Base-by-base conservation (phyloP, 2,888 invertebrate genomes). In the Catotricha subobsoleta region DNA sequence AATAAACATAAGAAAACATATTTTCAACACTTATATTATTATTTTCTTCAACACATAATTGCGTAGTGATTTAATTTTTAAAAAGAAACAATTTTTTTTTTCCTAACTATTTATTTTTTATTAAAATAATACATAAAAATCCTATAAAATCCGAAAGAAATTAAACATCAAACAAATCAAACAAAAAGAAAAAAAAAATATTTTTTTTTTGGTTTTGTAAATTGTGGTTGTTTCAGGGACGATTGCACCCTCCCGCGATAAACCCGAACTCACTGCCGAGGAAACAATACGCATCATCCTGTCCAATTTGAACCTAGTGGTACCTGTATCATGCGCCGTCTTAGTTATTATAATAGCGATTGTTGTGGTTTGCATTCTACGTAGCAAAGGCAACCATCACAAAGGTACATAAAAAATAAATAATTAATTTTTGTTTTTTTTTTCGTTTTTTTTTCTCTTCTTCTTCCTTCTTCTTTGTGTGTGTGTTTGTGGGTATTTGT, bases 291-390 rank as follows among this genome's bases (percentile, higher is more conserved):
- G 80, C 72, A 77, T 83, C 58, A 76, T 88, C 64, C 76, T 87
- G 66, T 78, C 83, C 55, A 86, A 90, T 67, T 74, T 90, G 60
- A 87, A 88, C 71, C 77, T 92, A 59, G 83, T 92, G 67, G 84
- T 92, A 56, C 91, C 91, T 43, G 83, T 91, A 54, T 82, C 86
- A 61, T 87, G 88, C 51, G 87, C 88, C 54, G 72, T 86, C 53
- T 74, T 91, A 57, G 88, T 92, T 67, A 83, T 90, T 65, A 80
- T 91, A 63, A 82, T 90, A 65, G 90, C 90, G 56, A 77, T 90
- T 60, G 78, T 86, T 62, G 87, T 92, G 62, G 86, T 90, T 60
- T 88, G 87, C 75, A 83, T 87, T 55, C 78, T 88, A 53, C 76
- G 80, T 57, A 82, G 87, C 58, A 79, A 83, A 63, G 74, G 82